These are phyloP conservation scores for Conchocele bisecta DNA, from an alignment of 2,888 invertebrate species.

Conservation along the genomic window DNA sequence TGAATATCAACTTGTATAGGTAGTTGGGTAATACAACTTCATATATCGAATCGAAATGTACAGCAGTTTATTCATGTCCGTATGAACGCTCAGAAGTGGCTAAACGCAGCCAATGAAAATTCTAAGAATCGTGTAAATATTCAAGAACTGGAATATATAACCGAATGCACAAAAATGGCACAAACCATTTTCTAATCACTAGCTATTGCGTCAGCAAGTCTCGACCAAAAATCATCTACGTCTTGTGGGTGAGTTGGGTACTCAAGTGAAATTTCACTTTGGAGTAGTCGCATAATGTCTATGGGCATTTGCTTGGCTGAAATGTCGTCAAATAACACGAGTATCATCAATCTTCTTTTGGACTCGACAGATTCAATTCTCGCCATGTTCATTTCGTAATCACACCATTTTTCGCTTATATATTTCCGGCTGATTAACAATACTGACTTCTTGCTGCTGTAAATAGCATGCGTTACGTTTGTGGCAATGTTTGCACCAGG, in stretches of 20 bases:
- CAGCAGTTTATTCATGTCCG: no score
- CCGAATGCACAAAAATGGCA: no score
- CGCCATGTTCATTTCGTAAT: constrained; percentile 58
- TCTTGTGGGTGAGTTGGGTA: constrained; percentile 36
- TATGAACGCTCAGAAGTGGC: no score
- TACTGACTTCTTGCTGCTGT: constrained; percentile 45
- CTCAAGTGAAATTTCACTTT: constrained; percentile 18
- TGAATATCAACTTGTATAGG: no score
- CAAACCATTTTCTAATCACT: no score
- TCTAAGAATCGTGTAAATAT: no score
- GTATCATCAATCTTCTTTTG: constrained; percentile 37
- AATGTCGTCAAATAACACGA: constrained; percentile 41
- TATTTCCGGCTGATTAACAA: constrained; percentile 40
- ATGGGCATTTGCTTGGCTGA: constrained; percentile 21
- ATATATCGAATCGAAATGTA: no score
- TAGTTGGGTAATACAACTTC: no score
- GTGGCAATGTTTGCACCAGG: constrained; percentile 49
- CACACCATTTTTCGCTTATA: constrained; percentile 48
- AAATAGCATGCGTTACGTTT: constrained; percentile 53
- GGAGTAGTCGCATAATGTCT: constrained; percentile 25
- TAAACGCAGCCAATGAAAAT: no score
- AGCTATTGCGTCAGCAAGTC: constrained; percentile 24
- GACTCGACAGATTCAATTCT: constrained; percentile 36
- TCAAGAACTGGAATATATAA: no score
- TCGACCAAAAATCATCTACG: constrained; percentile 40